Conservation (phyloP, 1,140 invertebrate genomes). For the Brachionus asplanchnoidis region DNA sequence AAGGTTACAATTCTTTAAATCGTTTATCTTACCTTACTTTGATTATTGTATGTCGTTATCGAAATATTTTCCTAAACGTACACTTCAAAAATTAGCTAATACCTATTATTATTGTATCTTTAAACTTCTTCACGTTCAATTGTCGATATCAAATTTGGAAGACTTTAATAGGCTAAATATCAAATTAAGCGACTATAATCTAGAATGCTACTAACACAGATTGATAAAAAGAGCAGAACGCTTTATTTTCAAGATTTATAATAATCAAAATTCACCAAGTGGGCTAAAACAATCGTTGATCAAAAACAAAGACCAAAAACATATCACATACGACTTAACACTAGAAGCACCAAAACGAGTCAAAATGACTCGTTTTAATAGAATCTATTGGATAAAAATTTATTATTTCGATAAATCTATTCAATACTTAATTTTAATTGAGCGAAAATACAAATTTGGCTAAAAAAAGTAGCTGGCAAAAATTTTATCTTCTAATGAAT, state of each 20-base stretch:
- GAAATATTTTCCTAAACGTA: background rate
- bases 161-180: slow-evolving; percentile 7
- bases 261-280: background rate
- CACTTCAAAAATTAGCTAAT: no score
- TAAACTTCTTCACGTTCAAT: background rate
- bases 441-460: no score
- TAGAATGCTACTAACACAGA: background rate
- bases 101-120: background rate
- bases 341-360: no score
- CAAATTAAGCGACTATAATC: background rate
- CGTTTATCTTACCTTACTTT: background rate
- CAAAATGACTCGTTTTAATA: no score
- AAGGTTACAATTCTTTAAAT: background rate
- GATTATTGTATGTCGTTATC: background rate
- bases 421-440: no score
- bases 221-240: background rate
- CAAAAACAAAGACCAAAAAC: background rate
- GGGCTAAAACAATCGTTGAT: background rate
- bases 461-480: no score
- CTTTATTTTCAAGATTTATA: background rate
- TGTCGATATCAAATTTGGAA: background rate
- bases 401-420: no score
- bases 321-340: background rate
- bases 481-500: no score
- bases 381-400: no score